These are phyloP conservation scores for Phlogophora meticulosa DNA, from an alignment of 2,888 invertebrate genomes.

Conservation along the genomic window DNA sequence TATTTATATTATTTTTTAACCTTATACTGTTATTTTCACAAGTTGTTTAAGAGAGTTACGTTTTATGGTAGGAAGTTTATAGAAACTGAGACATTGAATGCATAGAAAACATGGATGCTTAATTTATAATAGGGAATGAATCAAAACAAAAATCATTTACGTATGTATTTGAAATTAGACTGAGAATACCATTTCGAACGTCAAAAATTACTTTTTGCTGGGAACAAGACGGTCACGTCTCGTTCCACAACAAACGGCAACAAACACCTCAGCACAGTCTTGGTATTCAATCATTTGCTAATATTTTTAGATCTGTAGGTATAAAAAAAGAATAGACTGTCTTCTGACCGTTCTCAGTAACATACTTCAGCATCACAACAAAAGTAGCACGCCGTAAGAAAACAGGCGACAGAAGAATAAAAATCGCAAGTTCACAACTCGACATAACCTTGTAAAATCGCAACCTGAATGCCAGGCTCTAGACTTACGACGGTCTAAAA, in stretches of 20 bases:
- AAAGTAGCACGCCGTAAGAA: background rate
- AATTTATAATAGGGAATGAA: background rate
- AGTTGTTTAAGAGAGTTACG: slow-evolving; percentile 5
- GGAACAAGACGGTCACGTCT: too few relatives aligned
- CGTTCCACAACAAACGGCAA: too few relatives aligned
- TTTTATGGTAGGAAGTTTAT: background rate
- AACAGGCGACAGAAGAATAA: background rate
- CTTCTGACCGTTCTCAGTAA: background rate
- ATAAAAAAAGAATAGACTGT: background rate
- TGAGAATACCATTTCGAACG: too few relatives aligned
- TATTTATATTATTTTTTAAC: slow-evolving; percentile 33
- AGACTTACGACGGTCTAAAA: slow-evolving; percentile 34
- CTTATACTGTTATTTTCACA: slow-evolving; percentile 34
- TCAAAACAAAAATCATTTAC: too few relatives aligned
- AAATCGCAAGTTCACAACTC: slow-evolving; percentile 2
- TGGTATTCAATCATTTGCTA: background rate
- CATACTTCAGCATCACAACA: background rate
- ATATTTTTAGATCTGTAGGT: background rate
- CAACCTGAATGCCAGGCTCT: slow-evolving; percentile 30
- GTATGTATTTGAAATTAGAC: too few relatives aligned
- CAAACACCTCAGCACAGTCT: too few relatives aligned
- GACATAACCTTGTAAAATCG: slow-evolving; percentile 4
- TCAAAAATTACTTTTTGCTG: too few relatives aligned
- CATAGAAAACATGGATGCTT: background rate
- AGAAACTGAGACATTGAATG: slow-evolving; percentile 4